Evolutionary conservation across 2,888 invertebrate species (phyloP).

Genomic region (Spodoptera littoralis): DNA sequence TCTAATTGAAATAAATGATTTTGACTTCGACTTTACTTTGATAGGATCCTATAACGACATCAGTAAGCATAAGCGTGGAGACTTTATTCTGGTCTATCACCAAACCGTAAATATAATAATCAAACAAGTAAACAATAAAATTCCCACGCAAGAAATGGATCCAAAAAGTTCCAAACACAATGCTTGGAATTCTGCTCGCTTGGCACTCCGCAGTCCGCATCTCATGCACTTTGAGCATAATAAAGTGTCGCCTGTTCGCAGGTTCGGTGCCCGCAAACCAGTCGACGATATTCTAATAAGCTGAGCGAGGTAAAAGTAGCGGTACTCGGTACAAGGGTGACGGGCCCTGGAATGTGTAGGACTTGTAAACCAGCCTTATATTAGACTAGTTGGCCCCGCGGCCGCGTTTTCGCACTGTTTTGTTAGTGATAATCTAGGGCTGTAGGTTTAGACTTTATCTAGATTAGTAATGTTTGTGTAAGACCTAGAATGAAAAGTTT

Average conservation of each 20-base stretch:
- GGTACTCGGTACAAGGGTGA: slow-evolving; percentile 47
- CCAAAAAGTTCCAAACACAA: neutral
- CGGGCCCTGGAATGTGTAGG: slow-evolving; percentile 45
- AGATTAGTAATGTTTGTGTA: too few species aligned
- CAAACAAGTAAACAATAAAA: neutral
- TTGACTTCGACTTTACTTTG: too few species aligned
- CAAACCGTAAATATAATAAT: neutral
- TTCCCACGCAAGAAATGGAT: neutral
- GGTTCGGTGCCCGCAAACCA: slow-evolving; percentile 46
- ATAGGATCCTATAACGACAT: too few species aligned
- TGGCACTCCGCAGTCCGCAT: neutral
- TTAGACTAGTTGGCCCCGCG: slow-evolving; percentile 3
- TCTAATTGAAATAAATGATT: too few species aligned
- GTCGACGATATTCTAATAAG: slow-evolving; percentile 57
- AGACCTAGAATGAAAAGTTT: too few species aligned
- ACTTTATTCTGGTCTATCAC: too few species aligned
- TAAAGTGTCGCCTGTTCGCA: slow-evolving; percentile 37
- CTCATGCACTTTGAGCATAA: slow-evolving; percentile 27
- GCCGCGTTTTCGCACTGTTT: neutral
- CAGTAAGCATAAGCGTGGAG: too few species aligned
- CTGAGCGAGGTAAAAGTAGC: slow-evolving; percentile 49
- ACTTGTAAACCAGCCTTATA: slow-evolving; percentile 21
- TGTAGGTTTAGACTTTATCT: too few species aligned
- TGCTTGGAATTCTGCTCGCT: slow-evolving; percentile 28
- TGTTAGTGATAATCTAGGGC: too few species aligned